Evolutionary conservation across 2,888 invertebrate genomes (phyloP).

Genomic region (Odontocerum albicorne): DNA sequence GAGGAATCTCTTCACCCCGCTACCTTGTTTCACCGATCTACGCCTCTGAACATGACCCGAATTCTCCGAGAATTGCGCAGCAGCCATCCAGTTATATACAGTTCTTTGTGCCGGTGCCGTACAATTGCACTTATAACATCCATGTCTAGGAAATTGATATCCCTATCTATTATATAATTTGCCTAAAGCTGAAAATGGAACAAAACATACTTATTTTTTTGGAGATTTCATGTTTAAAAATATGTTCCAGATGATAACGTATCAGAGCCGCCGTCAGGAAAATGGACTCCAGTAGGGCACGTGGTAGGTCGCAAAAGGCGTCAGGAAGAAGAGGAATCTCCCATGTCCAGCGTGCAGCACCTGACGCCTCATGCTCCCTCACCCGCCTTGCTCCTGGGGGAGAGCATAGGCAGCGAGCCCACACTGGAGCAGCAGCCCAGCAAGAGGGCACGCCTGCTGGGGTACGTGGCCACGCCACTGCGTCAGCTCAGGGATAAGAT

Average conservation of each 20-base stretch:
- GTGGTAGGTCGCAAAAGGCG: conserved; percentile 55
- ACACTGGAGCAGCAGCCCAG: conserved; percentile 34
- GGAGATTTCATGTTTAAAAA: no score
- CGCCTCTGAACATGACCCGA: no score
- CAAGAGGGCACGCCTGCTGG: conserved; percentile 47
- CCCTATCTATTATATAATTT: no score
- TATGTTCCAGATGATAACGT: conserved; percentile 24
- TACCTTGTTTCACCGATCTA: no score
- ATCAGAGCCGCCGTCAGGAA: conserved; percentile 21
- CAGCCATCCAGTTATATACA: no score
- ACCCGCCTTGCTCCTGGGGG: conserved; percentile 21
- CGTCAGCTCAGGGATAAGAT: conserved; percentile 34
- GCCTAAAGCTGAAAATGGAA: no score
- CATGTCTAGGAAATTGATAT: no score
- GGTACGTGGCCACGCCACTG: conserved; percentile 42
- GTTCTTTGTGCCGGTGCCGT: no score
- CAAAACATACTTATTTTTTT: no score
- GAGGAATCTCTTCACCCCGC: no score
- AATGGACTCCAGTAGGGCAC: conserved; percentile 45
- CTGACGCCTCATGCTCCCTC: conserved; percentile 8
- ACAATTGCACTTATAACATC: no score
- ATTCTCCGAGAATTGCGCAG: no score
- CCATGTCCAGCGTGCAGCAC: neutral
- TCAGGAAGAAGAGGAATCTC: conserved; percentile 37
- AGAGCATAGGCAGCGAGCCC: conserved; percentile 4